phyloP scores from a whole-genome alignment of 1,140 invertebrate genomes.

The Drosophila parvula region DNA sequence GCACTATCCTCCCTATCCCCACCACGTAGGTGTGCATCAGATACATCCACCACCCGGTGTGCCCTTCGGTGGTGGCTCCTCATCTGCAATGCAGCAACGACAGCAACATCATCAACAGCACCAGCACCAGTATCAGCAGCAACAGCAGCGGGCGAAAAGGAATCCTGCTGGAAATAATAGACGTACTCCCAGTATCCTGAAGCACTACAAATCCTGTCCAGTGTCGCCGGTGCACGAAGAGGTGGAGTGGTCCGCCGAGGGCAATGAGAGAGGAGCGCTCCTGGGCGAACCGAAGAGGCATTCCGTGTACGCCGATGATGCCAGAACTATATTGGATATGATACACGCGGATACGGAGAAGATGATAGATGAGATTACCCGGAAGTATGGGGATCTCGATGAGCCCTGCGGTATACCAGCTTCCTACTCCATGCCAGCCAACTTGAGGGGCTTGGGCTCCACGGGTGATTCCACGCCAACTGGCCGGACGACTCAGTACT shows the following conservation, averaged over 20 bases:
- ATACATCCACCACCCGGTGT: constrained; percentile 81
- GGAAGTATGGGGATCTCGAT: constrained; percentile 87
- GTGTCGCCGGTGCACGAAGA: constrained; percentile 89
- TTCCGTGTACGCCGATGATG: constrained; percentile 85
- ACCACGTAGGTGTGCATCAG: constrained; percentile 82
- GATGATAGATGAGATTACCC: constrained; percentile 87
- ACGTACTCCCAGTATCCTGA: constrained; percentile 86
- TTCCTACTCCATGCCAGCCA: constrained; percentile 71
- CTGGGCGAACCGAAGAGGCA: constrained; percentile 75
- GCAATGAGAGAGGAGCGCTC: constrained; percentile 49
- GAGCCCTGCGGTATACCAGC: constrained; percentile 59
- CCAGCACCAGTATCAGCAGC: constrained; percentile 27
- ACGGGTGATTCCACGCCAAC: constrained; percentile 67
- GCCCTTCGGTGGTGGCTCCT: constrained; percentile 49
- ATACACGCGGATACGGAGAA: constrained; percentile 87
- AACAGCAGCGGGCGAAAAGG: constrained; percentile 53
- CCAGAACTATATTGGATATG: constrained; percentile 86
- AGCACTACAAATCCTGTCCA: constrained; percentile 88
- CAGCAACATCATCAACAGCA: constrained; percentile 23
- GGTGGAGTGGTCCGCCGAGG: constrained; percentile 86
- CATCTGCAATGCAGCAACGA: constrained; percentile 3
- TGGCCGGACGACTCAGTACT: constrained; percentile 88
- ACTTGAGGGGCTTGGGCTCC: constrained; percentile 60
- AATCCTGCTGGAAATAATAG: constrained; percentile 78
- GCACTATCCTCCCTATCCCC: constrained; percentile 84